Base-by-base conservation (phyloP, 2,888 invertebrate genomes). In the Cosmia trapezina region DNA sequence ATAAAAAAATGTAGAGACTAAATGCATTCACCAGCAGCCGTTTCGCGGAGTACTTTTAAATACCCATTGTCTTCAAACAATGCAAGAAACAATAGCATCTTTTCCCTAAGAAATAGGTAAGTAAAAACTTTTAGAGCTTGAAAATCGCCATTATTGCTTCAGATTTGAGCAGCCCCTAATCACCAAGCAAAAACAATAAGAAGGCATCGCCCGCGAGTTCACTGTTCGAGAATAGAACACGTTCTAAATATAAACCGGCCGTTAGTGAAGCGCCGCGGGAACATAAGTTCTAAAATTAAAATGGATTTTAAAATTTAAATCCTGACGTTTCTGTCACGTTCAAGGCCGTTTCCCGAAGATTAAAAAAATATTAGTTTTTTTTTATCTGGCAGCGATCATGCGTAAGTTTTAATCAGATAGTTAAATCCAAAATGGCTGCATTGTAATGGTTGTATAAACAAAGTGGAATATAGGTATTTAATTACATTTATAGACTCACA, bases 211-310 rank as follows among this genome's bases (percentile, higher is more conserved):
- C 93, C 94, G 93, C 90, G 94, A 94, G 95, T 95, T 95, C 94
- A 94, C 86, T 89, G 94, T 90, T 93, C 95, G 91, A 92, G 94
- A 95, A 95, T 96, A 95, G 96, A 94, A 93, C 92, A 86, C 88
- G 90, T 93, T 95, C 95, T 95, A 95, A 92, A 93, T 94, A 92
- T 95, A 95, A 94, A 94, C 91, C 75, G 87, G 92, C 92, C 92
- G 95, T 94, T 95, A 94, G 93, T 90, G 93, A 92, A 92, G 93
- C 93, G 91, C 93, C 92, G 93, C 94, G 94, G 94, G 93, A 94
- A 94, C 93, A 90, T 85, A 86, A 88, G 88, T 91, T 92, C 94
- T 92, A 94, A 92, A 93, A 91, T 91, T 89, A 90, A 92, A 93
- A 89, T 89, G 86, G 90, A 91, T 93, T 95, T 94, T 91, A 93